Conservation (phyloP, 2,888 invertebrate genomes). For the Catotricha subobsoleta region DNA sequence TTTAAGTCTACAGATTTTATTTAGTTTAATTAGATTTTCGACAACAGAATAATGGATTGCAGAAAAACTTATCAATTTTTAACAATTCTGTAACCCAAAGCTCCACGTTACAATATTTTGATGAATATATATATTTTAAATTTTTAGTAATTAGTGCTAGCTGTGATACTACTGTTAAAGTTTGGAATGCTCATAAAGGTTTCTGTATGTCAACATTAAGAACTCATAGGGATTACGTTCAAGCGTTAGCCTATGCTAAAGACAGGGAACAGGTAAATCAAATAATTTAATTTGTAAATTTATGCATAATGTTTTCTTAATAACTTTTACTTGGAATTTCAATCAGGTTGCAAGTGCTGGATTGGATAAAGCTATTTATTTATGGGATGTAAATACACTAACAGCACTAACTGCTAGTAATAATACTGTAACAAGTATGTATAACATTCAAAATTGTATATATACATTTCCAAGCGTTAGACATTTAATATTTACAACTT, state of each 20-base stretch:
- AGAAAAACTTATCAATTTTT: no score
- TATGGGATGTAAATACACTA: conserved; percentile 97
- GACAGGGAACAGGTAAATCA: conserved; percentile 65
- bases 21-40: no score
- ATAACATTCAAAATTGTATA: conserved; percentile 5
- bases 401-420: conserved; percentile 96
- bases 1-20: no score
- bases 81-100: no score
- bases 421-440: conserved; percentile 88
- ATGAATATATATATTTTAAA: no score
- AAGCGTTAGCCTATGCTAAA: conserved; percentile 92
- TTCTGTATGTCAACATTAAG: conserved; percentile 97
- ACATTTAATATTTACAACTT: conserved; percentile 4
- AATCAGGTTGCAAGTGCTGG: conserved; percentile 72
- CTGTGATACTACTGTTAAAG: conserved; percentile 97
- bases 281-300: not conserved
- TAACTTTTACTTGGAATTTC: no score
- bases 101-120: no score
- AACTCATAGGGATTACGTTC: conserved; percentile 97
- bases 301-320: not conserved
- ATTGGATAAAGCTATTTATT: conserved; percentile 85
- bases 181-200: conserved; percentile 99
- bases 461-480: conserved; percentile 10
- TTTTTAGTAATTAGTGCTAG: conserved; percentile 87
- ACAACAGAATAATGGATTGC: no score